Evolutionary conservation across 2,113 vertebrate genomes (phyloP).

Genomic region (Platichthys stellatus): DNA sequence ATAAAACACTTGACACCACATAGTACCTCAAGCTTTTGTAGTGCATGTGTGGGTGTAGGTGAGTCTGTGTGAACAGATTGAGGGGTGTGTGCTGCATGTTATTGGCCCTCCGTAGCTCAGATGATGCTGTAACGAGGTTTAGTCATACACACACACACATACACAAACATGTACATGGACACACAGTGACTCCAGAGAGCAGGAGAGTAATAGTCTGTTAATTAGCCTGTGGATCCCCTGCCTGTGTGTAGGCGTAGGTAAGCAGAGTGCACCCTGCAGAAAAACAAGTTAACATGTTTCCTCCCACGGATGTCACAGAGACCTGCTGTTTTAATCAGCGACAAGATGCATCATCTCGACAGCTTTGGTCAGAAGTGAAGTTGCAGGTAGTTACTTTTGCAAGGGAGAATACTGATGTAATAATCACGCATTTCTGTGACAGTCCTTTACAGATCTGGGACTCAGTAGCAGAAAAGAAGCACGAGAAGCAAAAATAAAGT

Average conservation of each 20-base stretch:
- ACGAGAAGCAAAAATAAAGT: too few species aligned
- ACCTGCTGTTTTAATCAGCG: too few species aligned
- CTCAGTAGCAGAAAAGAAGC: too few species aligned
- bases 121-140: conserved; percentile 53
- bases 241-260: conserved; percentile 48
- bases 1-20: neutral
- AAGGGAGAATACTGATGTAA: too few species aligned
- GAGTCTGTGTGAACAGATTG: conserved; percentile 33
- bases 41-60: conserved; percentile 13
- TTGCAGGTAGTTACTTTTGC: too few species aligned
- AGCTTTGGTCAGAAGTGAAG: too few species aligned
- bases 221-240: conserved; percentile 70
- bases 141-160: conserved; percentile 29
- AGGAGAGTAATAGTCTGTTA: conserved; percentile 67
- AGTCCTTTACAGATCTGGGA: too few species aligned
- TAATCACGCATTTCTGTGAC: too few species aligned
- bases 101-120: conserved; percentile 37
- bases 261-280: conserved; percentile 37
- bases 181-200: conserved; percentile 40
- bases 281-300: conserved; percentile 67
- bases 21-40: neutral
- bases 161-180: conserved; percentile 2
- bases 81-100: conserved; percentile 25
- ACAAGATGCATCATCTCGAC: too few species aligned
- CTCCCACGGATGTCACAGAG: conserved; percentile 5